A percentile compares a stretch with the other conserved stretches of the same genome.
These are phyloP conservation scores for Taenioides sp. DNA, from an alignment of 2,797 vertebrate genomes.

Conservation along the genomic window DNA sequence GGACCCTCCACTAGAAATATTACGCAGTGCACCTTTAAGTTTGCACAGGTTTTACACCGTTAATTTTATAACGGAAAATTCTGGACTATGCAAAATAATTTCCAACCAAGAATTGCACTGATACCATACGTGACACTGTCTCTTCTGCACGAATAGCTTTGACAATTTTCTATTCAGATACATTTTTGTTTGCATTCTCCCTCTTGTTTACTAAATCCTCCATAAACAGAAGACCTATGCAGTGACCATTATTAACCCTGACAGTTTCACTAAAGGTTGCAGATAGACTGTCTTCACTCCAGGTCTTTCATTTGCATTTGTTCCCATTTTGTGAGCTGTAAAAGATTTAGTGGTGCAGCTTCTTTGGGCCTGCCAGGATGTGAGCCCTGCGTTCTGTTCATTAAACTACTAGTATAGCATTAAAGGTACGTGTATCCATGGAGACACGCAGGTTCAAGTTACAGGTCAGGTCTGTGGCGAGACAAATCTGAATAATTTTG, in stretches of 20 bases:
- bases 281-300: not conserved
- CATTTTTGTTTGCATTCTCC: not conserved
- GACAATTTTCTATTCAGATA: not conserved
- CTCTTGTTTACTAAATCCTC: not conserved
- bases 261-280: slow-evolving; percentile 5
- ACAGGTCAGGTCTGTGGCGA: too few relatives aligned
- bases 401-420: not conserved
- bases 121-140: not conserved
- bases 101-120: too few relatives aligned
- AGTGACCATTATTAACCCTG: not conserved
- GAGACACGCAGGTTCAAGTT: too few relatives aligned
- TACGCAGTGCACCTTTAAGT: too few relatives aligned
- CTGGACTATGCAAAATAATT: too few relatives aligned
- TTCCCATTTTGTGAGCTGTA: slow-evolving; percentile 7
- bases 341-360: not conserved
- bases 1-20: too few relatives aligned
- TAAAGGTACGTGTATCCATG: too few relatives aligned
- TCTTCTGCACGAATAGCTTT: not conserved
- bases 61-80: too few relatives aligned
- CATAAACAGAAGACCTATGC: not conserved
- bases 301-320: slow-evolving; percentile 5
- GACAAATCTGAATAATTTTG: too few relatives aligned
- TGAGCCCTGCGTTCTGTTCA: not conserved
- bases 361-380: not conserved
- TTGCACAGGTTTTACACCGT: too few relatives aligned